Evolutionary conservation across 2,113 vertebrate genomes (phyloP).

Genomic region (Hipposideros armiger): DNA sequence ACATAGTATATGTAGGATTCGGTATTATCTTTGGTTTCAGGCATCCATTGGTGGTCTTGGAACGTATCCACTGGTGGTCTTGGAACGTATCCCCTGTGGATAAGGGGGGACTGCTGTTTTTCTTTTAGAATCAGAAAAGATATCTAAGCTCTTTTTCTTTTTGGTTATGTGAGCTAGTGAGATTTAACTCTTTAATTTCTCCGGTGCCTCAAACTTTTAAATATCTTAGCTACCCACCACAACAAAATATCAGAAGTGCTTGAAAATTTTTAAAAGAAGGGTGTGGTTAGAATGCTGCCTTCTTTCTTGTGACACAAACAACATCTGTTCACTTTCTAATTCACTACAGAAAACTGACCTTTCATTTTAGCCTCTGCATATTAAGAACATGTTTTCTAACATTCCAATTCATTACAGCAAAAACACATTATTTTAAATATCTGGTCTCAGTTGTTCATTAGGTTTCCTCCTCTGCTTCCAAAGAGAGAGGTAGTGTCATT

Average conservation of each 20-base stretch:
- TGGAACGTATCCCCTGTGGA: not conserved
- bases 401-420: conserved; percentile 4
- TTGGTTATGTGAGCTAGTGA: not conserved
- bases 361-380: conserved; percentile 29
- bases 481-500: not conserved
- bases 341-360: conserved; percentile 50
- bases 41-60: too few species aligned
- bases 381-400: conserved; percentile 52
- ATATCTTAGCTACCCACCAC: not conserved
- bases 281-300: not conserved
- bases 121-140: conserved; percentile 7
- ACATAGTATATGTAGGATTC: not conserved
- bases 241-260: conserved; percentile 32
- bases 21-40: not conserved
- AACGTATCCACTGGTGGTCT: not conserved
- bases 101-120: not conserved
- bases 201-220: not conserved
- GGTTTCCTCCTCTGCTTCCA: not conserved
- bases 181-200: conserved; percentile 31
- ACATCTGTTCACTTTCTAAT: conserved; percentile 41
- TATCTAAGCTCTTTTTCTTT: not conserved
- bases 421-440: conserved; percentile 44
- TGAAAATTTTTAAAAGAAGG: not conserved
- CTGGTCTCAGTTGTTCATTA: conserved; percentile 14
- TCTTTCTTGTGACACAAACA: not conserved